These are phyloP conservation scores for Drosophila sproati DNA, from an alignment of 1,140 invertebrate species.

Conservation along the genomic window DNA sequence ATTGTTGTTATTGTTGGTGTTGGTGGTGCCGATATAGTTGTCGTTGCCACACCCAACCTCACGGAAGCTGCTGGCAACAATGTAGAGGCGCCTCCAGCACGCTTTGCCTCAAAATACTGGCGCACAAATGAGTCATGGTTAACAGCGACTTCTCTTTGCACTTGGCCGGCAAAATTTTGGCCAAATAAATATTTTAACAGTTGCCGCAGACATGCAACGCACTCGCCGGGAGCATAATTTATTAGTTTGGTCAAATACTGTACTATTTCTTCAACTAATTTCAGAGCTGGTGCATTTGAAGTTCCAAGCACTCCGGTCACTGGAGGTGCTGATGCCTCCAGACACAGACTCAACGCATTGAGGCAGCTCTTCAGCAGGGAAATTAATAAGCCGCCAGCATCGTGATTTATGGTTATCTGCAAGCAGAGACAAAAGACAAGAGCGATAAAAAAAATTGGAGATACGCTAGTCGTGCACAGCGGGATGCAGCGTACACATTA, in stretches of 20 bases:
- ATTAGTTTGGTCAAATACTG: conserved; percentile 90
- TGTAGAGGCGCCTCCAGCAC: conserved; percentile 42
- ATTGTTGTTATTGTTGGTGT: conserved; percentile 38
- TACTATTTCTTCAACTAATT: conserved; percentile 91
- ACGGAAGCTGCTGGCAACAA: conserved; percentile 44
- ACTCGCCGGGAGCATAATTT: conserved; percentile 88
- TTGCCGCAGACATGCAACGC: conserved; percentile 92
- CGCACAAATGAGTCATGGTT: conserved; percentile 68
- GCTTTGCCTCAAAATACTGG: conserved; percentile 74
- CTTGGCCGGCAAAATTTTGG: conserved; percentile 88
- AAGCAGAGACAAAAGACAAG: background rate
- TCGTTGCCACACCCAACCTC: conserved; percentile 35
- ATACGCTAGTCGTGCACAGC: no score
- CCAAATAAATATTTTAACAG: conserved; percentile 92
- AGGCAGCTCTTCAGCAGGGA: conserved; percentile 86
- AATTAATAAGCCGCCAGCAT: conserved; percentile 88
- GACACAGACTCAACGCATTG: conserved; percentile 68
- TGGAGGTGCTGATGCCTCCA: conserved; percentile 57
- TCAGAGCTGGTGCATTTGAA: conserved; percentile 54
- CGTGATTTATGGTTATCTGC: conserved; percentile 89
- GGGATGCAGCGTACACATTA: conserved; percentile 37
- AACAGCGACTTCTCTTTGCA: conserved; percentile 50
- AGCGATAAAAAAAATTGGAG: no score
- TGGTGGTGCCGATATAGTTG: conserved; percentile 47
- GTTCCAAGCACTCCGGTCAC: conserved; percentile 20